Base-by-base conservation (phyloP, 2,113 vertebrate species). In the Edolisoma coerulescens region DNA sequence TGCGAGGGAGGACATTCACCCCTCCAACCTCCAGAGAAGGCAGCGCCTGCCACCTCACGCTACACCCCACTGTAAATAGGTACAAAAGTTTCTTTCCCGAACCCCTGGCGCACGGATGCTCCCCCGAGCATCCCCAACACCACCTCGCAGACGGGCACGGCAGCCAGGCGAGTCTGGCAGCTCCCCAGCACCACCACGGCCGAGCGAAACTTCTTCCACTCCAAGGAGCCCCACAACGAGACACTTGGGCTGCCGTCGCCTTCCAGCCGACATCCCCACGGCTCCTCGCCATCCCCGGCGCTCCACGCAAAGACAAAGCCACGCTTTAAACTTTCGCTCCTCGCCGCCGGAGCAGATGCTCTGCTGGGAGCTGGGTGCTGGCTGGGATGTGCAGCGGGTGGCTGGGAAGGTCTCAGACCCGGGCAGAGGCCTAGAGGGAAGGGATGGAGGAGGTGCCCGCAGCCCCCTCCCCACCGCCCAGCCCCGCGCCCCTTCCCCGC, bases 301-400 rank as follows among this genome's bases (percentile, higher is more conserved):
- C 63, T 57, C 74, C 74, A 32, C 14, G 2, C 8, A 15, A 22
- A 90, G 76, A 97, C 79, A 96, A 96, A 83, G 82, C 64, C 45
- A 7, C 26, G 17, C 75, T 94, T 87, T 82, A 92, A 97, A 97
- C 96, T 97, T 97, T 90, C 90, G 35, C 91, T 87, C 74, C 92
- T 88, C 56, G 86, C 84, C 73, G 92, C 35, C 26, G 15, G 95
- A 91, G 95, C 73, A 42, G 91, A 75, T 22, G 63, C 69, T 78
- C 32, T 33, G 93, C 69, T 3, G 54, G 69, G 45, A 90, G 82
- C 82, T 89, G 92, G 78, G 93, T 50, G 84, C 52, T 10, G 71
- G 93, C 16, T 30, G 88, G 84, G 90, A 83, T 73, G 75, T 3
- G 33, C 89, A 89, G 96, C 18, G 64, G 74, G 93, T 49, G 93